Conservation (phyloP, 2,888 invertebrate genomes). For the Thecocarcelia acutangulata region DNA sequence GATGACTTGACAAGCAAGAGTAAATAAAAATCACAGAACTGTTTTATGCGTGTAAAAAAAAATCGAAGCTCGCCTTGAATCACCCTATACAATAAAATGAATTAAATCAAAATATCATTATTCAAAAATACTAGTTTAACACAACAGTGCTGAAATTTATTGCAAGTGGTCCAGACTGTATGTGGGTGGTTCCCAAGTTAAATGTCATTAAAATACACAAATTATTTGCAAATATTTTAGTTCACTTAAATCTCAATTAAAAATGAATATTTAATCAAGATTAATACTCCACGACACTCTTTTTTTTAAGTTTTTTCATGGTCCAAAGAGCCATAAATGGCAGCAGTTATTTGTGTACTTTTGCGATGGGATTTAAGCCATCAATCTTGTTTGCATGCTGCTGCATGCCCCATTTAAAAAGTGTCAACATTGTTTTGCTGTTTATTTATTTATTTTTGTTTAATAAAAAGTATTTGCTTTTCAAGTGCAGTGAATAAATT, state of each 20-base stretch:
- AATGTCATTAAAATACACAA: background rate
- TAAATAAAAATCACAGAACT: too few species aligned
- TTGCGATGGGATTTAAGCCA: constrained; percentile 1
- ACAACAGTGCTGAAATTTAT: too few species aligned
- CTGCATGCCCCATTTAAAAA: constrained; percentile 25
- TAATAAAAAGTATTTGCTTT: constrained; percentile 14
- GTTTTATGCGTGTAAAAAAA: too few species aligned
- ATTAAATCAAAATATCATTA: too few species aligned
- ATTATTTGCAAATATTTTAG: background rate
- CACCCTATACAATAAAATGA: too few species aligned
- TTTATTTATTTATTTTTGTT: constrained; percentile 7
- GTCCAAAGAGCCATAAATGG: constrained; percentile 14
- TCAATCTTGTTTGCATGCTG: constrained; percentile 45
- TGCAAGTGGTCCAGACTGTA: constrained; percentile 1
- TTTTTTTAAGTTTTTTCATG: constrained; percentile 4
- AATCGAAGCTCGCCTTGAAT: too few species aligned
- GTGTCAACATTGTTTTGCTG: constrained; percentile 3
- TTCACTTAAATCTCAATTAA: constrained; percentile 46
- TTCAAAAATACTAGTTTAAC: too few species aligned
- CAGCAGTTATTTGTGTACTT: background rate
- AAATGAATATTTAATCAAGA: constrained; percentile 48
- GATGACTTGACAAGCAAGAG: too few species aligned
- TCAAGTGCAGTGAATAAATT: constrained; percentile 23
- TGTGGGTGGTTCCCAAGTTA: background rate
- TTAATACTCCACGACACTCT: background rate